Percentiles rank a stretch among this genome's conserved stretches.
phyloP scores from a whole-genome alignment of 2,113 vertebrate species.

The Caranx ignobilis region DNA sequence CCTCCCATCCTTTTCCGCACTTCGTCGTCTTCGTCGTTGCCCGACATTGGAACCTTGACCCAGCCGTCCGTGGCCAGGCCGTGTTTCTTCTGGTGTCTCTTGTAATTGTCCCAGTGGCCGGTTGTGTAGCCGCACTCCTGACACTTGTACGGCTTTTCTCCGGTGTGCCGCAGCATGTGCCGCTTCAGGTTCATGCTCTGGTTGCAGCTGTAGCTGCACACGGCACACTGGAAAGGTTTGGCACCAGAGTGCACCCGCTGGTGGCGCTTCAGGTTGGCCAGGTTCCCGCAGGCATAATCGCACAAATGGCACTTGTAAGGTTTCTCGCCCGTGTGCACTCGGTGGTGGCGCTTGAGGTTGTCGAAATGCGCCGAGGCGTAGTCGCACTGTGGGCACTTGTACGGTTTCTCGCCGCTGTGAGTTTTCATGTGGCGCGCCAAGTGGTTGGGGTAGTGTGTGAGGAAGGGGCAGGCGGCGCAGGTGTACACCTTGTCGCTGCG shows the following conservation, averaged over 20 bases:
- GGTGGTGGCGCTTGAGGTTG: slow-evolving; percentile 98
- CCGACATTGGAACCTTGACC: slow-evolving; percentile 84
- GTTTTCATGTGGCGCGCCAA: slow-evolving; percentile 98
- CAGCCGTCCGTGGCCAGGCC: slow-evolving; percentile 89
- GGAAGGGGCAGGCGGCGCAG: slow-evolving; percentile 93
- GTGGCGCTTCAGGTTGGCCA: slow-evolving; percentile 97
- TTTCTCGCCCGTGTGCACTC: slow-evolving; percentile 92
- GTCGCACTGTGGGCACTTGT: slow-evolving; percentile 94
- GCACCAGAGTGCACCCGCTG: slow-evolving; percentile 96
- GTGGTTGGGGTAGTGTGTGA: slow-evolving; percentile 98
- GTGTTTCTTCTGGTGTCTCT: slow-evolving; percentile 97
- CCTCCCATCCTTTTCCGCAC: slow-evolving; percentile 58
- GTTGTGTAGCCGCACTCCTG: slow-evolving; percentile 94
- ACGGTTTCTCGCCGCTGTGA: slow-evolving; percentile 97
- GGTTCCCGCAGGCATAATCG: slow-evolving; percentile 96
- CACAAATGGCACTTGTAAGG: slow-evolving; percentile 95
- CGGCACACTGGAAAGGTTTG: slow-evolving; percentile 95
- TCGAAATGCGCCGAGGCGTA: slow-evolving; percentile 97
- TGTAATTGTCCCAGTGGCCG: slow-evolving; percentile 99
- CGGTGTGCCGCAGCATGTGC: slow-evolving; percentile 96
- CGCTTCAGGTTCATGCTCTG: slow-evolving; percentile 99
- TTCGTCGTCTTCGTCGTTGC: slow-evolving; percentile 61
- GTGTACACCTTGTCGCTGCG: slow-evolving; percentile 91
- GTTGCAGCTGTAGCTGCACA: slow-evolving; percentile 97
- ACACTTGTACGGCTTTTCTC: slow-evolving; percentile 96